Percentiles rank a stretch among this genome's conserved stretches.
Conservation (phyloP, 2,113 vertebrate genomes). For the Choloepus hoffmanni region DNA sequence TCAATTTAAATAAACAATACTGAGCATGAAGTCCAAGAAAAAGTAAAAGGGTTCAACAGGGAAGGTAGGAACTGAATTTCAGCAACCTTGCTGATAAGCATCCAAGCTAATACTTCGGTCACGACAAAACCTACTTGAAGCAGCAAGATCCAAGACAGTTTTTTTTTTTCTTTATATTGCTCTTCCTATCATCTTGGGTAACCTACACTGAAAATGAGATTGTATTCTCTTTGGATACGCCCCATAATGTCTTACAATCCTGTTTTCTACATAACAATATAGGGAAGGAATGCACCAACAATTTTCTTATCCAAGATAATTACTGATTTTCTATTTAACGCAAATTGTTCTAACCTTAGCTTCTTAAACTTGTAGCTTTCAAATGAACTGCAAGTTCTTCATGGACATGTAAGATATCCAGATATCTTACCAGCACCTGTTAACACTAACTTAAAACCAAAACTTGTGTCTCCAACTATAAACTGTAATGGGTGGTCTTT, state of each 20-base stretch:
- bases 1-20: conserved; percentile 29
- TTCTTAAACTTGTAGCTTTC: conserved; percentile 47
- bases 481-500: not conserved
- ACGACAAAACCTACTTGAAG: not conserved
- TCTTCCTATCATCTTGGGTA: not conserved
- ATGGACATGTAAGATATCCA: not conserved
- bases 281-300: not conserved
- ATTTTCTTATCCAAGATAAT: conserved; percentile 1
- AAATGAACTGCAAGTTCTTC: conserved; percentile 15
- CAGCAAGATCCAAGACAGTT: not conserved
- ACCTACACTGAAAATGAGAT: not conserved
- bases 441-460: conserved; percentile 17
- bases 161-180: not conserved
- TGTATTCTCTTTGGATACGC: not conserved
- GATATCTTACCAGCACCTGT: not conserved
- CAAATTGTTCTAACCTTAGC: not conserved
- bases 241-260: not conserved
- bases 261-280: not conserved
- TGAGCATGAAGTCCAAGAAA: conserved; percentile 1
- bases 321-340: not conserved
- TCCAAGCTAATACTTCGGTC: not conserved
- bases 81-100: not conserved
- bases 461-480: not conserved
- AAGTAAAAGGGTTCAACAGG: not conserved
- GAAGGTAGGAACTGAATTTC: not conserved